Conservation (phyloP, 2,797 vertebrate genomes). For the Ambastaia sidthimunki region DNA sequence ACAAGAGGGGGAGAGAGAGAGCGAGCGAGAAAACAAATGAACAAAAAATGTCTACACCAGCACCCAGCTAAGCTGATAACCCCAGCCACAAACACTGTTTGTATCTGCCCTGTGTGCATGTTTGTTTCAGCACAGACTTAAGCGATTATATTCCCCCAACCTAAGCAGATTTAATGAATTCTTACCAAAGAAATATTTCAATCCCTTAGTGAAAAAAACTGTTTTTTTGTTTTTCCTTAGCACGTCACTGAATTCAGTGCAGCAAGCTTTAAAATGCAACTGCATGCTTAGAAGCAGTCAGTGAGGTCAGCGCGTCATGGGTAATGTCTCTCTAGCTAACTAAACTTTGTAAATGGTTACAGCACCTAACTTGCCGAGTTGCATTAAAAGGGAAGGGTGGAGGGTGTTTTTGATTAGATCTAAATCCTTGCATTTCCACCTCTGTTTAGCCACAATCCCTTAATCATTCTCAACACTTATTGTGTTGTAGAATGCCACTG, state of each 20-base stretch:
- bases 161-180: slow-evolving; percentile 77
- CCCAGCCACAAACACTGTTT: slow-evolving; percentile 67
- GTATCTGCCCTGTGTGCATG: slow-evolving; percentile 58
- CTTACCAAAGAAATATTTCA: slow-evolving; percentile 62
- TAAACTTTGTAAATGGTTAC: slow-evolving; percentile 36
- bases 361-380: slow-evolving; percentile 30
- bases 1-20: background rate
- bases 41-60: slow-evolving; percentile 31
- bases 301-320: background rate
- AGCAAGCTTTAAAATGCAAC: slow-evolving; percentile 41
- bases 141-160: slow-evolving; percentile 64
- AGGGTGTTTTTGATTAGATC: slow-evolving; percentile 22
- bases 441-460: background rate
- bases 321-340: slow-evolving; percentile 29
- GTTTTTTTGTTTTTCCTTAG: slow-evolving; percentile 47
- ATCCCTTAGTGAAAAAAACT: slow-evolving; percentile 30
- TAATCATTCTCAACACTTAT: slow-evolving; percentile 25
- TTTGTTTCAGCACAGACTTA: slow-evolving; percentile 67
- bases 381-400: slow-evolving; percentile 43
- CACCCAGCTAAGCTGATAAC: slow-evolving; percentile 66
- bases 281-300: slow-evolving; percentile 15
- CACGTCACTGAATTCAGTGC: background rate
- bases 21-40: background rate
- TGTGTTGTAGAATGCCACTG: slow-evolving; percentile 19
- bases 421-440: background rate